phyloP scores from a whole-genome alignment of 2,888 invertebrate species.

The Coenonympha glycerion region DNA sequence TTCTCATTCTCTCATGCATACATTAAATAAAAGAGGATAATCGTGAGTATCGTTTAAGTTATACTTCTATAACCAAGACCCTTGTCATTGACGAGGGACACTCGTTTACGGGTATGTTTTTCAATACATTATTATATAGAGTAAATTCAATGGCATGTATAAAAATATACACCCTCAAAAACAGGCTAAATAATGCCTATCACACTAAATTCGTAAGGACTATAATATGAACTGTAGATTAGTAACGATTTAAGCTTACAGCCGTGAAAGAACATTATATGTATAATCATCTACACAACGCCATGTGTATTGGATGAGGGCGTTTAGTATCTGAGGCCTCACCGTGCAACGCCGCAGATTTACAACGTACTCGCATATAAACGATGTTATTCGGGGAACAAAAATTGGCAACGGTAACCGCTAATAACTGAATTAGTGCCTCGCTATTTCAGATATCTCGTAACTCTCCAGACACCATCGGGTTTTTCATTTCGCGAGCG shows the following conservation, averaged over 20 bases:
- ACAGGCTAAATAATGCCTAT: no score
- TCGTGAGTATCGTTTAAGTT: no score
- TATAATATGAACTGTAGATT: not conserved
- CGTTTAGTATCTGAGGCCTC: not conserved
- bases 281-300: conserved; percentile 1
- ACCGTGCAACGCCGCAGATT: conserved; percentile 7
- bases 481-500: conserved; percentile 15
- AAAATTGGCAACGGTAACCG: conserved; percentile 29
- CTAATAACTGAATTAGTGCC: conserved; percentile 22
- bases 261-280: conserved; percentile 1
- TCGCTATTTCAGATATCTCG: conserved; percentile 16
- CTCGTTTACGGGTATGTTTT: no score
- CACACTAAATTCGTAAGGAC: conserved; percentile 5
- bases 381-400: conserved; percentile 25
- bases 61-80: no score
- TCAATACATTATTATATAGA: no score
- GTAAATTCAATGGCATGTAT: no score
- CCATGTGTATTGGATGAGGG: not conserved
- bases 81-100: no score
- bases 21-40: no score
- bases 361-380: conserved; percentile 18
- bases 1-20: no score
- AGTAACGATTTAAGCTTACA: conserved; percentile 2
- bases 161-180: no score
- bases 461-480: conserved; percentile 8